Conservation (phyloP, 2,113 vertebrate genomes). For the Laticauda colubrina region DNA sequence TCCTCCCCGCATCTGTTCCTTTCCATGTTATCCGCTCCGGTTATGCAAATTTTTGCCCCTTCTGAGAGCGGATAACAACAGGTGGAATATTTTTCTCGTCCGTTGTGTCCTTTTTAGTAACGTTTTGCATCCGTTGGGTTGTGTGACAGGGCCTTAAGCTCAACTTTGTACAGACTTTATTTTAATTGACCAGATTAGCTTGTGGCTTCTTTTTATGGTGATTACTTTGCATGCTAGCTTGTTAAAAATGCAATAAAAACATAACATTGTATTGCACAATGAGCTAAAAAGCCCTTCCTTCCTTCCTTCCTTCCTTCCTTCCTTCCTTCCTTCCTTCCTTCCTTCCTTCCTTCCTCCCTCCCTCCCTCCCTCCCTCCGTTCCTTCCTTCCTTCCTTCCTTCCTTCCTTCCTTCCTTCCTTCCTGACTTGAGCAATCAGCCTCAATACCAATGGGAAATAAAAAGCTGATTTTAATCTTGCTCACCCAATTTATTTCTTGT, state of each 20-base stretch:
- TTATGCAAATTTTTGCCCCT: no score
- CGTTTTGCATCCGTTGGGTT: no score
- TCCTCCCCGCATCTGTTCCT: no score
- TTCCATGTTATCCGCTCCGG: no score
- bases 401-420: background rate
- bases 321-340: background rate
- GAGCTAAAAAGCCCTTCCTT: background rate
- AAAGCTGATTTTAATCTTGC: constrained; percentile 4
- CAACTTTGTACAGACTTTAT: background rate
- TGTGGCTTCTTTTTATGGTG: background rate
- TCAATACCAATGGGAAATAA: background rate
- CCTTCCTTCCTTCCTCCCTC: background rate
- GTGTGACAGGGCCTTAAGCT: no score
- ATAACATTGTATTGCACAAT: background rate
- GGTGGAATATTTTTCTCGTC: no score
- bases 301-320: background rate
- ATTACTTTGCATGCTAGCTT: background rate
- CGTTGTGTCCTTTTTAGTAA: no score
- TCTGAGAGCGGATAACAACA: no score
- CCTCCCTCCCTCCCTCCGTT: no score
- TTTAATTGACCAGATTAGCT: background rate
- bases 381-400: background rate
- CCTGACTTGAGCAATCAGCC: background rate
- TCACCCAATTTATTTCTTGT: background rate
- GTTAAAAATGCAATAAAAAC: background rate